phyloP scores from a whole-genome alignment of 2,113 vertebrate species.

The Scatophagus argus region DNA sequence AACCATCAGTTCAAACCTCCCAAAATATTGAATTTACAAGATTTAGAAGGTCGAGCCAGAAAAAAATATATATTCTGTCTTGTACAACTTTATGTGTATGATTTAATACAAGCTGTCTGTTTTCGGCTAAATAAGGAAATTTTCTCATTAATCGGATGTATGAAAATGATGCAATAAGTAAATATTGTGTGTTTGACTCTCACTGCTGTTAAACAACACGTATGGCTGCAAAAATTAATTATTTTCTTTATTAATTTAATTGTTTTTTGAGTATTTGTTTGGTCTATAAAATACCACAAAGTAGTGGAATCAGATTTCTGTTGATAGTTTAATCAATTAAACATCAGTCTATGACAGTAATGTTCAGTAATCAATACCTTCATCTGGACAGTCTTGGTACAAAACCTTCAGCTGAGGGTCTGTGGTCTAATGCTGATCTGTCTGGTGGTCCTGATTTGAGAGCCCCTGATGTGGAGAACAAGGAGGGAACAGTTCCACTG shows the following conservation, averaged over 20 bases:
- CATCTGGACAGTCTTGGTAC: background rate
- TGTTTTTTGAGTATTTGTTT: background rate
- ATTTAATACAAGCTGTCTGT: no score
- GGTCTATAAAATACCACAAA: background rate
- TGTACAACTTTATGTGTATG: no score
- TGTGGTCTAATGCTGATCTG: slow-evolving; percentile 6
- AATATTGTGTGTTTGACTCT: background rate
- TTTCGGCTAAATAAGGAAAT: no score
- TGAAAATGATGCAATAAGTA: background rate
- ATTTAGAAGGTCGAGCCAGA: no score
- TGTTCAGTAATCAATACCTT: background rate
- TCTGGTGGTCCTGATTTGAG: background rate
- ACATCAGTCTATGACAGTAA: no score
- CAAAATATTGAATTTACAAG: background rate
- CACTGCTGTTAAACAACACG: background rate
- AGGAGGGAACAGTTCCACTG: slow-evolving; percentile 9
- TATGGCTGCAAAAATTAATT: background rate
- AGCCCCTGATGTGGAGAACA: background rate
- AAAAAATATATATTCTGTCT: no score
- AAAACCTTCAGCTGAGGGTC: background rate
- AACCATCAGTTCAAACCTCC: background rate
- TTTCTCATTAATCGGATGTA: no score
- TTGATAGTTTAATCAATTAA: no score
- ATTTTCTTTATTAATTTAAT: background rate
- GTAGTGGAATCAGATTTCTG: no score